A percentile compares a stretch with the other conserved stretches of the same genome.
phyloP scores from a whole-genome alignment of 2,888 invertebrate species.

The Rotaria macrura region DNA sequence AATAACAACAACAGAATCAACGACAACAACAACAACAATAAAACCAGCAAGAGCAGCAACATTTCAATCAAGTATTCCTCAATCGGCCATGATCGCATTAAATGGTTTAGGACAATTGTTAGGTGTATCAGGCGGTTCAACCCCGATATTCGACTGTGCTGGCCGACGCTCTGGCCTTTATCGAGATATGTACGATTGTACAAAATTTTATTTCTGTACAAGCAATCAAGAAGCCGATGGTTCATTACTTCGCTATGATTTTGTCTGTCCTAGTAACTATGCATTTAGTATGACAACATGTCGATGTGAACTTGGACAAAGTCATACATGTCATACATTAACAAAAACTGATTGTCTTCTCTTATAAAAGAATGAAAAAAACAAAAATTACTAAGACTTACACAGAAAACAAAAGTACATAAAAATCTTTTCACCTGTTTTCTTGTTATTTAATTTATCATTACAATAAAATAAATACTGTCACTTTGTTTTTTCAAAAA shows the following conservation, averaged over 20 bases:
- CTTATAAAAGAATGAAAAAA: background rate
- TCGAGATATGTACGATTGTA: conserved; percentile 30
- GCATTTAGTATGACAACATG: conserved; percentile 31
- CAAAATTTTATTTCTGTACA: conserved; percentile 31
- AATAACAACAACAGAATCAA: background rate
- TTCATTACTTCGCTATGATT: conserved; percentile 23
- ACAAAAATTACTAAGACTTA: no score
- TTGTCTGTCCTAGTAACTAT: conserved; percentile 24
- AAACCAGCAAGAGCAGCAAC: background rate
- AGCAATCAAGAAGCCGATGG: background rate
- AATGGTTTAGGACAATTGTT: background rate
- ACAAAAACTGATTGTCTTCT: conserved; percentile 10
- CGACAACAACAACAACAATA: background rate
- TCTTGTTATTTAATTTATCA: no score
- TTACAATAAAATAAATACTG: no score
- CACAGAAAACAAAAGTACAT: no score
- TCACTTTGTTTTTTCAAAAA: no score
- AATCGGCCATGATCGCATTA: background rate
- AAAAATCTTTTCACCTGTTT: no score
- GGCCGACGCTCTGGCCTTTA: conserved; percentile 25
- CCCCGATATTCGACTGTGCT: conserved; percentile 1
- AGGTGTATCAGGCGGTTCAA: background rate
- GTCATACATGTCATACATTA: background rate
- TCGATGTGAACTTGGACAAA: conserved; percentile 26
- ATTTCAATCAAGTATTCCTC: background rate